Conservation (phyloP, 2,888 invertebrate species). For the Galerucella pusilla region DNA sequence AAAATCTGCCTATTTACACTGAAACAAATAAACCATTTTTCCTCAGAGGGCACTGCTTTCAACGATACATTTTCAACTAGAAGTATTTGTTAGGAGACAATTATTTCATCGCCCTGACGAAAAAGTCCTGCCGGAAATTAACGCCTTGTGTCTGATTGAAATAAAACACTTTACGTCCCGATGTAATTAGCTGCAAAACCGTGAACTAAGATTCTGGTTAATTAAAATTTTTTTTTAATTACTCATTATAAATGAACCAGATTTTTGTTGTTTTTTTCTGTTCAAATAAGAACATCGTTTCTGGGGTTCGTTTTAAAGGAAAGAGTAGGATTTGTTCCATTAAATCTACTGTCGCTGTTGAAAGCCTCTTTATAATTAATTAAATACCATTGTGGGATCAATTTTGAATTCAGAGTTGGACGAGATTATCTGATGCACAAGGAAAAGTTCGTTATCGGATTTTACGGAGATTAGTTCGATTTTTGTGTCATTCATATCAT, state of each 20-base stretch:
- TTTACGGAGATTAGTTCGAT: constrained; percentile 25
- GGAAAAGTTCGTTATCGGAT: constrained; percentile 27
- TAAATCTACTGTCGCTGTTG: constrained; percentile 38
- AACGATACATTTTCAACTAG: no score
- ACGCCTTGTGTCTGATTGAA: constrained; percentile 15
- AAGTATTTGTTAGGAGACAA: no score
- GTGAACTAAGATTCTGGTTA: constrained; percentile 55
- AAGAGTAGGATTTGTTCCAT: constrained; percentile 39
- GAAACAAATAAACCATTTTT: no score
- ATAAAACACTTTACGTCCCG: constrained; percentile 48
- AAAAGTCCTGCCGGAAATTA: constrained; percentile 29
- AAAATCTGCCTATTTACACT: no score
- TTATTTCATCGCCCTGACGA: constrained; percentile 14
- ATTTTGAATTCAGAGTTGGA: constrained; percentile 30
- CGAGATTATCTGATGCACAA: constrained; percentile 11
- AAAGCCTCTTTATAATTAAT: constrained; percentile 39
- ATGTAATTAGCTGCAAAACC: constrained; percentile 54
- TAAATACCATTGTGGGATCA: constrained; percentile 37
- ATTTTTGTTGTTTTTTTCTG: constrained; percentile 37
- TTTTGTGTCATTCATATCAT: constrained; percentile 13
- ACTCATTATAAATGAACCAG: constrained; percentile 46
- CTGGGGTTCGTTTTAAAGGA: constrained; percentile 10
- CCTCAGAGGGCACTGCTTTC: no score
- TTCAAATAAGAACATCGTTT: constrained; percentile 39
- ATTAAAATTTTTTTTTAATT: constrained; percentile 52